Evolutionary conservation across 2,888 invertebrate species (phyloP), one percentile per base, ranked within the genome.

Genomic region (Ophioninae sp.): DNA sequence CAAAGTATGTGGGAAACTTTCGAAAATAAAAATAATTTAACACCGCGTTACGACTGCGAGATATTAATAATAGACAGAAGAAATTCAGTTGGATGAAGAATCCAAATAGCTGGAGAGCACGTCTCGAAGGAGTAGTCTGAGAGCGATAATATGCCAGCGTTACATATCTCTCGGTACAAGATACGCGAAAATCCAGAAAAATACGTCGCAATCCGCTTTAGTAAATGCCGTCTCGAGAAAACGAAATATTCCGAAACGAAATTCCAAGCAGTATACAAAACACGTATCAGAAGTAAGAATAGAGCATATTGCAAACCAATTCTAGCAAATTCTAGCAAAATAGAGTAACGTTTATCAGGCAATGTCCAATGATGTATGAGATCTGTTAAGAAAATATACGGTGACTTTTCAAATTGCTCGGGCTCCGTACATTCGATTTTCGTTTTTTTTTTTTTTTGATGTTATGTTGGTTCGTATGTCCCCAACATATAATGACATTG

Each of bases 181-280:
- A 65, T 21, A 65, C 65, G 73, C 10, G 73, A 23, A 74, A 73
- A 79, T 79, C 61, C 75, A 56, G 21, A 37, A 61, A 72, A 79
- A 67, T 72, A 81, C 68, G 67, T 30, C 57, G 64, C 79, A 79
- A 79, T 79, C 81, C 75, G 78, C 83, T 81, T 78, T 81, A 72
- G 76, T 79, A 84, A 83, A 81, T 84, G 57, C 68, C 57, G 21
- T 30, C 68, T 20, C 67, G 70, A 17, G 69, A 64, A 78, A 79
- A 67, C 23, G 23, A 21, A 41, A 21, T 39, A 68, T 44, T 61
- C 23, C 2, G 39, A 41, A 10, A 20, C 17, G 39, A 50, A 57
- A 67, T 65, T 67, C 73, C 41, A n/a, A 6, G 23, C 41, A 30
- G 56, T 20, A 50, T 57, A 37, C 61, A 73, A 57, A 56, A 37